Evolutionary conservation across 2,113 vertebrate genomes (phyloP).

Genomic region (Spea multiplicata): DNA sequence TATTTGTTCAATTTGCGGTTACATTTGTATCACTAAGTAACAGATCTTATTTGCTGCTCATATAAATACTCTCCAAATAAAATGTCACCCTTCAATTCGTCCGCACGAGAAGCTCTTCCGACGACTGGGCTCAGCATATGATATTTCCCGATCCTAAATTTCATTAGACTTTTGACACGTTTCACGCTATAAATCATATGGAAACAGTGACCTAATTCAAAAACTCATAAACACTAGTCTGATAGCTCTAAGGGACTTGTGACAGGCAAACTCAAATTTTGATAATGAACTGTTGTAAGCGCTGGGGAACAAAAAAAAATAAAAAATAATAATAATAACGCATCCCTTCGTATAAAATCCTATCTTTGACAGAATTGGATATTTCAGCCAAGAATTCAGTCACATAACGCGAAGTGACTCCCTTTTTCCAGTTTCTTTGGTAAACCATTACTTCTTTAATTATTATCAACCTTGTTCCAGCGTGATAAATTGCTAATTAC

Average conservation of each 20-base stretch:
- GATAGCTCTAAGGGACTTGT: constrained; percentile 62
- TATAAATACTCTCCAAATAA: background rate
- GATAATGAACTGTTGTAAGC: constrained; percentile 65
- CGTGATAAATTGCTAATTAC: constrained; percentile 99
- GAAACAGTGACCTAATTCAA: constrained; percentile 62
- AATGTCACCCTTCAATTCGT: background rate
- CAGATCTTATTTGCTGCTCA: background rate
- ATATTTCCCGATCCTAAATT: constrained; percentile 42
- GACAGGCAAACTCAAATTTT: constrained; percentile 69
- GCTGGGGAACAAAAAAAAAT: constrained; percentile 47
- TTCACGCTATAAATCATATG: constrained; percentile 59
- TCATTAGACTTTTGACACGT: constrained; percentile 47
- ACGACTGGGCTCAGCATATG: background rate
- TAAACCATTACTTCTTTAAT: constrained; percentile 95
- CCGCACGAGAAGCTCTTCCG: background rate
- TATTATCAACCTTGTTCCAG: constrained; percentile 94
- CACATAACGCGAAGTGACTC: constrained; percentile 87
- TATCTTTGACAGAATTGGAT: constrained; percentile 69
- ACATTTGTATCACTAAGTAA: background rate
- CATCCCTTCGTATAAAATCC: constrained; percentile 57
- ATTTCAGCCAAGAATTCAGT: constrained; percentile 73
- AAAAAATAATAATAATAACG: constrained; percentile 48
- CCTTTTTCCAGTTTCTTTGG: constrained; percentile 87
- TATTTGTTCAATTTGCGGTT: too few species aligned
- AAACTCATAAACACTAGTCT: constrained; percentile 61